Conservation (phyloP, 37 sponge, comb jelly and placozoan species). For the Ephydatia muelleri region DNA sequence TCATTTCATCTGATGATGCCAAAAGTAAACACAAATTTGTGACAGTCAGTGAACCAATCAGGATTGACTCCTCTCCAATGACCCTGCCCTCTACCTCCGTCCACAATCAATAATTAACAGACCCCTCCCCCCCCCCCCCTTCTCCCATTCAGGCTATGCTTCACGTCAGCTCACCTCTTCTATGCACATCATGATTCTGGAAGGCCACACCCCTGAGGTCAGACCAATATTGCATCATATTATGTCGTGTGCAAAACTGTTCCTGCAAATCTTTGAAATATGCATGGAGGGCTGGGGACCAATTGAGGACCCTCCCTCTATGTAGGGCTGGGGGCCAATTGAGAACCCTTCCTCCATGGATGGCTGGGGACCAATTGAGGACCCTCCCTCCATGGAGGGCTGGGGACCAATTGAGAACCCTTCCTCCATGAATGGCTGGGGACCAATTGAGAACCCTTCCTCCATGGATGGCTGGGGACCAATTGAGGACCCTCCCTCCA, state of each 20-base stretch:
- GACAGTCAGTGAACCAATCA: too few relatives aligned
- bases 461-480: too few relatives aligned
- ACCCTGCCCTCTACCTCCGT: background rate
- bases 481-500: too few relatives aligned
- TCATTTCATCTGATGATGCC: too few relatives aligned
- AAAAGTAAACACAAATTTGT: too few relatives aligned
- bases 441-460: too few relatives aligned
- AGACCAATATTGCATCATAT: background rate
- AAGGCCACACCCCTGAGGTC: slow-evolving; percentile 12
- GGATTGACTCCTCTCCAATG: background rate
- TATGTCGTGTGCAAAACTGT: background rate
- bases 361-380: too few relatives aligned
- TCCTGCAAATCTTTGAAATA: background rate
- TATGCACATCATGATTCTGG: slow-evolving; percentile 45
- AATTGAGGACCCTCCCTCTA: background rate
- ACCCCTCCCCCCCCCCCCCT: background rate
- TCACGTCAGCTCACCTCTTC: slow-evolving; percentile 49
- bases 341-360: too few relatives aligned
- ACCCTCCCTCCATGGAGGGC: too few relatives aligned
- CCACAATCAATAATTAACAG: too few relatives aligned
- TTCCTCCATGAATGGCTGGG: too few relatives aligned
- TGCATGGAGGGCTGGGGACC: background rate
- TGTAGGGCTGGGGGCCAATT: background rate
- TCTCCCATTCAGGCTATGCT: slow-evolving; percentile 40
- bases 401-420: too few relatives aligned